These are phyloP conservation scores for Drosophila kanapiae DNA, from an alignment of 1,140 invertebrate species.

Conservation along the genomic window DNA sequence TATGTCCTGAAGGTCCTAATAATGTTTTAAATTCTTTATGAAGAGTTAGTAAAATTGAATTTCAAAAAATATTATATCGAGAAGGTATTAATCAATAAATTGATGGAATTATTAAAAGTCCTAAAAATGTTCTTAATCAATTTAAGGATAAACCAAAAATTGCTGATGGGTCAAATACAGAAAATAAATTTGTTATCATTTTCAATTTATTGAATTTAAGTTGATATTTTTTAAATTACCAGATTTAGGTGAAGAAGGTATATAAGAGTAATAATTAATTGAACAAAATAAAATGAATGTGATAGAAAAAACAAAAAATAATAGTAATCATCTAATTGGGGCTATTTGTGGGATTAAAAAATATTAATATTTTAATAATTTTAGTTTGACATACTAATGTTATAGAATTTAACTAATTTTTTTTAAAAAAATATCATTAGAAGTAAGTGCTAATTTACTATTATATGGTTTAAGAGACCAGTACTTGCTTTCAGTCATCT, in stretches of 20 bases:
- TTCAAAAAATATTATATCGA: conserved; percentile 85
- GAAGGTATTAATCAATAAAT: conserved; percentile 86
- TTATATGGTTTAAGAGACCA: conserved; percentile 87
- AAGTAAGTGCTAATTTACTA: conserved; percentile 86
- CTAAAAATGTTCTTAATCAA: conserved; percentile 86
- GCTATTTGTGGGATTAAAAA: conserved; percentile 87
- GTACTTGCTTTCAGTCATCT: conserved; percentile 88
- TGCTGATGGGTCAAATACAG: conserved; percentile 86
- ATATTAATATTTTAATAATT: conserved; percentile 87
- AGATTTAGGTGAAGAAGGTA: conserved; percentile 58
- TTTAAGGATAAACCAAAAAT: conserved; percentile 86
- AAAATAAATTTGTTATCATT: conserved; percentile 87
- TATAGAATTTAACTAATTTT: conserved; percentile 86
- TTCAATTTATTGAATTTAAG: conserved; percentile 85
- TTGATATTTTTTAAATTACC: conserved; percentile 76
- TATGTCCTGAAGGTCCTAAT: conserved; percentile 81
- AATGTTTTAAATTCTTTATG: conserved; percentile 87
- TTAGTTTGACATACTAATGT: conserved; percentile 87
- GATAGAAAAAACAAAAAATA: conserved; percentile 86
- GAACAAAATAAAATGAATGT: conserved; percentile 86
- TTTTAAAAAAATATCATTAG: conserved; percentile 87
- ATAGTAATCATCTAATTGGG: conserved; percentile 86
- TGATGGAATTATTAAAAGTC: conserved; percentile 85
- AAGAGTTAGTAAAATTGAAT: conserved; percentile 84
- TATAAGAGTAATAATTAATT: conserved; percentile 85